phyloP scores from a whole-genome alignment of 2,113 vertebrate genomes.

The Phocoena phocoena region DNA sequence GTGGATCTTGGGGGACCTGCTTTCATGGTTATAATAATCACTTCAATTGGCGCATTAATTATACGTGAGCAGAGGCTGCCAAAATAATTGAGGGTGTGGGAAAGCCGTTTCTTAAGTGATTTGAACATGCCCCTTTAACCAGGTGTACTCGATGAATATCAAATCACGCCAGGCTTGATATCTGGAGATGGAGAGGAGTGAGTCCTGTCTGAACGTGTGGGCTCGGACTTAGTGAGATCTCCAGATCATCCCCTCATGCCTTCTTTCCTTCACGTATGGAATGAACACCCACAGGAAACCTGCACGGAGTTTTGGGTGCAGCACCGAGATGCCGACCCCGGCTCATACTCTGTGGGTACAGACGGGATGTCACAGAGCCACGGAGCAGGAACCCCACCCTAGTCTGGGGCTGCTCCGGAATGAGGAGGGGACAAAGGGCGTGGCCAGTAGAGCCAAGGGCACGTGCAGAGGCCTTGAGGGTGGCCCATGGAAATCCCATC shows the following conservation, averaged over 20 bases:
- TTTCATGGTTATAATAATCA: conserved; percentile 71
- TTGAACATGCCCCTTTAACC: conserved; percentile 62
- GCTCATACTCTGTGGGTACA: not conserved
- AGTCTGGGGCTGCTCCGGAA: not conserved
- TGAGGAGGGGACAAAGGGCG: not conserved
- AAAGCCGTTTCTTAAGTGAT: conserved; percentile 73
- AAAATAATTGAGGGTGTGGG: conserved; percentile 67
- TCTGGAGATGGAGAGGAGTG: not conserved
- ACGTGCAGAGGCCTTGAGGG: not conserved
- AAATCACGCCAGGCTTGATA: not conserved
- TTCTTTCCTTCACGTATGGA: rapidly evolving
- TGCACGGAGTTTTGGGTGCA: rapidly evolving
- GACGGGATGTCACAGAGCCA: not conserved
- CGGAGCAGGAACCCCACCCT: rapidly evolving
- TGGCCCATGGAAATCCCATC: rapidly evolving
- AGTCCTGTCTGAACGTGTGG: not conserved
- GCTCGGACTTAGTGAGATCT: not conserved
- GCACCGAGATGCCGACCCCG: rapidly evolving
- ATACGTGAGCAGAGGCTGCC: conserved; percentile 72
- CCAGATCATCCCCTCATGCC: rapidly evolving
- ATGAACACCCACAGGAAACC: not conserved
- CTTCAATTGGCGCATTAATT: conserved; percentile 78
- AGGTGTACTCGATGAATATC: conserved; percentile 21
- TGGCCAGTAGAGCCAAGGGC: not conserved
- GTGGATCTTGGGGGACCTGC: conserved; percentile 63